Conservation (phyloP, 2,797 vertebrate species). For the Mus caroli region DNA sequence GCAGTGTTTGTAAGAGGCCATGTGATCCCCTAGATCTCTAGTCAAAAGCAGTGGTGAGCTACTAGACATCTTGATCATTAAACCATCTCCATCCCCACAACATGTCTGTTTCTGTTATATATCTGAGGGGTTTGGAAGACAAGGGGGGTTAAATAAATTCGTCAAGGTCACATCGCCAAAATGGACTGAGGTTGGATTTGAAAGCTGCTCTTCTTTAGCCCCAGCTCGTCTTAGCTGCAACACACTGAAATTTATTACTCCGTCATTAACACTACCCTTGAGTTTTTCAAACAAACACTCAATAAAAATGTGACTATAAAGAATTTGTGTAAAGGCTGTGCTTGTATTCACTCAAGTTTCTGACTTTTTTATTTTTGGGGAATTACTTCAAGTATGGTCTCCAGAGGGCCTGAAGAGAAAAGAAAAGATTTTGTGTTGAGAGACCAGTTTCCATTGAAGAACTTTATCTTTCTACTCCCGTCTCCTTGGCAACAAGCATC, state of each 20-base stretch:
- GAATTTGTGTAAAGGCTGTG: not conserved
- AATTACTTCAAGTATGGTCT: conserved; percentile 19
- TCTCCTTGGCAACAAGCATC: conserved; percentile 56
- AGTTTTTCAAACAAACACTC: conserved; percentile 52
- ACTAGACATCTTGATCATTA: not conserved
- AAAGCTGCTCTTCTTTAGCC: not conserved
- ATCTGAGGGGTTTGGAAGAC: not conserved
- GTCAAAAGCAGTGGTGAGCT: not conserved
- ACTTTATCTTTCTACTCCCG: not conserved
- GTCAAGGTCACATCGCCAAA: not conserved
- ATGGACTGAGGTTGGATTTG: not conserved
- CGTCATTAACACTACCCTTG: conserved; percentile 49
- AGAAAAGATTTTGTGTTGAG: conserved; percentile 34
- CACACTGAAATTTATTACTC: not conserved
- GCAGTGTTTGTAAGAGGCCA: not conserved
- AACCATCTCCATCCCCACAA: not conserved
- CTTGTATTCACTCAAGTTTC: conserved; percentile 46
- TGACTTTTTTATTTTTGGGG: not conserved
- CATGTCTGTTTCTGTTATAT: not conserved
- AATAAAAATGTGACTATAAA: not conserved
- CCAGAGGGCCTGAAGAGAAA: conserved; percentile 9
- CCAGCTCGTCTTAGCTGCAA: not conserved
- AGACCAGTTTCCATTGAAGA: conserved; percentile 46
- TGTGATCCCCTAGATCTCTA: not conserved
- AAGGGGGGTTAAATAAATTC: conserved; percentile 13